A percentile compares a stretch with the other conserved stretches of the same genome.
Conservation (phyloP, 1,140 invertebrate species). For the Bombus haemorrhoidalis region DNA sequence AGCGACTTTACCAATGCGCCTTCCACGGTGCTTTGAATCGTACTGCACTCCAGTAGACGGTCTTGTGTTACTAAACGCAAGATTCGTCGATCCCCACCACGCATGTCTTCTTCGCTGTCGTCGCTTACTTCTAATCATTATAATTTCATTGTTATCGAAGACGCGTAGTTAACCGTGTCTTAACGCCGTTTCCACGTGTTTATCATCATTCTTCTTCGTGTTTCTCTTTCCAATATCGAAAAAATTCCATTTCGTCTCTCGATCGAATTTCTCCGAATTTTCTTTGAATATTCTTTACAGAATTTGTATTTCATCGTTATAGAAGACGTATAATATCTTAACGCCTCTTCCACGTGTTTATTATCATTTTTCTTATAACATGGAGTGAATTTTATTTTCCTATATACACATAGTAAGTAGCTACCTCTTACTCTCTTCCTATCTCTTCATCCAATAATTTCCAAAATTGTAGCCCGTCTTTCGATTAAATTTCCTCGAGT, state of each 20-base stretch:
- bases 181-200: background rate
- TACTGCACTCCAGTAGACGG: conserved; percentile 39
- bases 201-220: background rate
- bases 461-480: background rate
- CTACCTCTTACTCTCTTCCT: background rate
- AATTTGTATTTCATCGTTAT: no score
- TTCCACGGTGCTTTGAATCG: conserved; percentile 17
- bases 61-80: conserved; percentile 40
- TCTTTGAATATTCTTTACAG: background rate
- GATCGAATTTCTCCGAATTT: background rate
- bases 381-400: background rate
- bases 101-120: background rate
- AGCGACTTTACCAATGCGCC: no score
- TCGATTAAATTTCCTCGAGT: background rate
- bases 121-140: conserved; percentile 47
- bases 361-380: background rate
- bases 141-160: conserved; percentile 37
- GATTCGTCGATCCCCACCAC: conserved; percentile 37
- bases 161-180: background rate
- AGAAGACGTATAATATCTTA: no score
- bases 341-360: no score
- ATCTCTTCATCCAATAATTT: background rate
- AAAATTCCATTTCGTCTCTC: background rate
- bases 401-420: no score
- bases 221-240: background rate